phyloP scores from a whole-genome alignment of 2,113 vertebrate genomes.

The Hypanus sabinus region DNA sequence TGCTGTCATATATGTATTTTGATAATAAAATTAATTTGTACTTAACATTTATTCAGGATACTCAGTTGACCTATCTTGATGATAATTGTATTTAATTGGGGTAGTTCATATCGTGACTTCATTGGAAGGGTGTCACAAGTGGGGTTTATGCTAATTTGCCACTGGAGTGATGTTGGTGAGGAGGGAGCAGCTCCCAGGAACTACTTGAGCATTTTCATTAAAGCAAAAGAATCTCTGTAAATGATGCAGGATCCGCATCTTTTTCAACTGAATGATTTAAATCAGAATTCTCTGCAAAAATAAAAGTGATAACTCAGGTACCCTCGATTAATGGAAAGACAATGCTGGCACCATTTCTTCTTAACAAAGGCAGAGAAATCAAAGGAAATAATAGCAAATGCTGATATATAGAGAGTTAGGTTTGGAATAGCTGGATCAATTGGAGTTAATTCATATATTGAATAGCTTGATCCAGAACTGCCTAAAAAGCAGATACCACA shows the following conservation, averaged over 20 bases:
- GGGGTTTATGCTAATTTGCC: neutral
- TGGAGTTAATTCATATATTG: neutral
- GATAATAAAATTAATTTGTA: no score
- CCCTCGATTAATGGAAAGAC: neutral
- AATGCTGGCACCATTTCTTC: neutral
- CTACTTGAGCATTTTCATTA: neutral
- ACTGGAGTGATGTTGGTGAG: neutral
- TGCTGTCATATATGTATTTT: no score
- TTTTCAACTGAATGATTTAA: neutral
- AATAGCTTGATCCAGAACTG: no score
- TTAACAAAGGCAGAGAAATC: neutral
- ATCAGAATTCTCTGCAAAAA: neutral
- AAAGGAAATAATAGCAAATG: neutral
- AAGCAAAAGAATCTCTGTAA: neutral
- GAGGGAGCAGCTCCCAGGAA: neutral
- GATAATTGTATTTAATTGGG: no score
- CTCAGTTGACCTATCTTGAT: neutral
- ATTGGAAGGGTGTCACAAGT: neutral
- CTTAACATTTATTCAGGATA: neutral
- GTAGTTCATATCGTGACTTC: neutral
- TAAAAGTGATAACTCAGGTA: neutral
- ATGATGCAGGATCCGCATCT: neutral
- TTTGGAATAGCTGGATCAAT: neutral
- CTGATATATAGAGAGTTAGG: neutral
- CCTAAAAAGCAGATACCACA: no score